Percentiles rank a stretch among this genome's conserved stretches.
Evolutionary conservation across 2,888 invertebrate genomes (phyloP).

Genomic region (Zeuzera pyrina): DNA sequence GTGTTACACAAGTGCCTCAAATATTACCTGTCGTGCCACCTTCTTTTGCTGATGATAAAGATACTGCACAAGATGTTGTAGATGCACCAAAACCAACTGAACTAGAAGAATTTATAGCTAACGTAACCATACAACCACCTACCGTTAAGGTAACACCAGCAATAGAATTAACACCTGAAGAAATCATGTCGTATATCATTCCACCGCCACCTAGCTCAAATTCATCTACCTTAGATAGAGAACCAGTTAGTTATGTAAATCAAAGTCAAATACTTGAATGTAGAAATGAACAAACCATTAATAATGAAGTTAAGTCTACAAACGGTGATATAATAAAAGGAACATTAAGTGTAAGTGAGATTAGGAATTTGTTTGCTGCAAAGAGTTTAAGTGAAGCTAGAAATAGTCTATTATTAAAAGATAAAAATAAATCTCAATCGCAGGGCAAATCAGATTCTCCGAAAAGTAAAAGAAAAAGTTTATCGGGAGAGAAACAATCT

Average conservation of each 20-base stretch:
- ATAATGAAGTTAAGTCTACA: constrained; percentile 35
- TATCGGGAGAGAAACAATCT: constrained; percentile 46
- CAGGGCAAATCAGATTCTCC: constrained; percentile 56
- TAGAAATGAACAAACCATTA: constrained; percentile 30
- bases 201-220: constrained; percentile 79
- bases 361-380: constrained; percentile 64
- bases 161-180: constrained; percentile 84
- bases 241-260: constrained; percentile 50
- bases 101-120: constrained; percentile 87
- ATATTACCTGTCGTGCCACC: constrained; percentile 82
- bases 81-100: constrained; percentile 68
- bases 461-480: constrained; percentile 59
- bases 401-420: constrained; percentile 64
- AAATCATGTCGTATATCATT: constrained; percentile 88
- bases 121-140: constrained; percentile 87
- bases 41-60: constrained; percentile 80
- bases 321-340: constrained; percentile 71
- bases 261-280: constrained; percentile 48
- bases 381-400: constrained; percentile 66
- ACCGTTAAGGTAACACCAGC: constrained; percentile 82
- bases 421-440: constrained; percentile 45
- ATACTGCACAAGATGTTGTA: constrained; percentile 36
- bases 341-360: constrained; percentile 70
- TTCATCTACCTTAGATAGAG: constrained; percentile 59
- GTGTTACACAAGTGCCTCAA: constrained; percentile 76